A percentile compares a stretch with the other conserved stretches of the same genome.
Evolutionary conservation across 2,888 invertebrate species (phyloP).

Genomic region (Eulithis testata): DNA sequence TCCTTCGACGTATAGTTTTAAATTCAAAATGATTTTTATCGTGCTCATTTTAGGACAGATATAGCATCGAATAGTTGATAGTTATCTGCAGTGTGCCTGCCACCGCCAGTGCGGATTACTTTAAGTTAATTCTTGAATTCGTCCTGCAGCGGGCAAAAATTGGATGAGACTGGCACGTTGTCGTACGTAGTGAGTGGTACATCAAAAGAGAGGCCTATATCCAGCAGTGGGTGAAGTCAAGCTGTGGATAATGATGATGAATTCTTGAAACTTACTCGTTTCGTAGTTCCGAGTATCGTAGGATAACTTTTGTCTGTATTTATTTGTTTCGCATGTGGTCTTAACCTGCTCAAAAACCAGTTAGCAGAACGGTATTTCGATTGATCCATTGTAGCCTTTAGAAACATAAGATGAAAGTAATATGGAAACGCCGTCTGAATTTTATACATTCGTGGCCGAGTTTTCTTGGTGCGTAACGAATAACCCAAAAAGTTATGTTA

Average conservation of each 20-base stretch:
- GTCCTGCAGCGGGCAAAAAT: too few relatives aligned
- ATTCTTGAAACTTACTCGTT: too few relatives aligned
- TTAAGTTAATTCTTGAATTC: neutral
- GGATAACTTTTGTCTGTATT: too few relatives aligned
- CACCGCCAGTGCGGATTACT: neutral
- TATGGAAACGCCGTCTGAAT: neutral
- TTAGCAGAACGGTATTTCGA: neutral
- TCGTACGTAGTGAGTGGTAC: too few relatives aligned
- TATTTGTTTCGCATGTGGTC: neutral
- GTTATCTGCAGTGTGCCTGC: neutral
- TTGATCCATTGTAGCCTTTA: neutral
- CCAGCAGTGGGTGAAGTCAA: too few relatives aligned
- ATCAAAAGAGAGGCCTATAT: too few relatives aligned
- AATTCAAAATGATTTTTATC: neutral
- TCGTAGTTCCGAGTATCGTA: too few relatives aligned
- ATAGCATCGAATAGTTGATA: neutral
- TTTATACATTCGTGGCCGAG: neutral
- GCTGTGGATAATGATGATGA: too few relatives aligned
- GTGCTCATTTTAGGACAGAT: neutral
- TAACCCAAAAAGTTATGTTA: neutral
- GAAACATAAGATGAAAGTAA: neutral
- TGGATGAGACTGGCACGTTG: too few relatives aligned
- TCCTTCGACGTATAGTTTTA: constrained; percentile 1
- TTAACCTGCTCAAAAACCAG: constrained; percentile 17
- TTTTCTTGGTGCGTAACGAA: neutral